Evolutionary conservation across 1,140 invertebrate genomes (phyloP), one percentile per base, ranked within the genome.

Genomic region (Bombyx mandarina): DNA sequence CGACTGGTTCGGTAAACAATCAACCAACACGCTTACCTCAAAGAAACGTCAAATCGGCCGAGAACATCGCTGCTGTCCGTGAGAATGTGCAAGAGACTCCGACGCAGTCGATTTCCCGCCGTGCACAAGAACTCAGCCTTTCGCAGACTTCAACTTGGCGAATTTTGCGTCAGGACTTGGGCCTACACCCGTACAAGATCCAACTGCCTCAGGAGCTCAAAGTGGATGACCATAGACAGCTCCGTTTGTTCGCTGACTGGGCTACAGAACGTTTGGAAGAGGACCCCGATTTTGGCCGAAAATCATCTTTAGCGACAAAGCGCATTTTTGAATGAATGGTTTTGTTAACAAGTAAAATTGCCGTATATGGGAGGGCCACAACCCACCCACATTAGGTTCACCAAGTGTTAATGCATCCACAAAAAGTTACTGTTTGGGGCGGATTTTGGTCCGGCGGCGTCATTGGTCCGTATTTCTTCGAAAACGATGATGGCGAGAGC

Each of bases 351-450:
- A 72, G 47, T 62, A 71, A 66, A 71, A 70, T 57, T 59, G 50
- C 50, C 67, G 56, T 43, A 58, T 60, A 44, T 64, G 55, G 57
- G 53, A 50, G n/a, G 42, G 45, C 8, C 50, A 46, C 26, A 62
- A 62, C 45, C 58, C 56, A 49, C 48, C 12, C 12, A 18, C 12
- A 35, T 12, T 55, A 44, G 45, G 52, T 59, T 35, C 43, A 56
- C 8, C 45, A 68, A 43, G 44, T 22, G 47, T 52, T 73, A 54
- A 61, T 62, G 48, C 58, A 65, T 63, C 62, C 77, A 22, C 60
- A 73, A 18, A 65, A 61, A 61, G 46, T 69, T 55, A 77, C 75
- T 62, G 73, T 80, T 69, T 78, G 66, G 70, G 72, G 67, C 54
- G 65, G 42, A 56, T 60, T 66, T 58, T 79, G 55, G 67, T 77